phyloP scores from a whole-genome alignment of 2,888 invertebrate genomes.

The Ectobius pallidus region DNA sequence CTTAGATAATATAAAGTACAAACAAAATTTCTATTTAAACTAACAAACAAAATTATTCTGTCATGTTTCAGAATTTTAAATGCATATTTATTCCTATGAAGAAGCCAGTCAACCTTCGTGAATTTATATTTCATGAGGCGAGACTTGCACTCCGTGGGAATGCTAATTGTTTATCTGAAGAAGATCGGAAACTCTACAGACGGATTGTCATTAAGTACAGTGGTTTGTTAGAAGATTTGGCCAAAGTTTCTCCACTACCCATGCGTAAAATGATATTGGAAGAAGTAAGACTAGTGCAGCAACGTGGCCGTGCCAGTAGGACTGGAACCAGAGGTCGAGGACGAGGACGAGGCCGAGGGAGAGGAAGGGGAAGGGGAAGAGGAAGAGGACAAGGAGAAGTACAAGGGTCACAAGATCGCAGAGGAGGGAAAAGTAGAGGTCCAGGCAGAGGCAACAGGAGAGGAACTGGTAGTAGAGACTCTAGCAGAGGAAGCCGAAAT shows the following conservation, averaged over 20 bases:
- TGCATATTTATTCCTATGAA: background rate
- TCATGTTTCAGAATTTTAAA: constrained; percentile 14
- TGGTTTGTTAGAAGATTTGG: background rate
- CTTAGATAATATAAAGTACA: too few species aligned
- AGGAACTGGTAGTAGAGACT: too few species aligned
- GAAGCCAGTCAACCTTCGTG: background rate
- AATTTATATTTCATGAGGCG: background rate
- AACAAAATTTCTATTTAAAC: background rate
- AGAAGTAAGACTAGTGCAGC: background rate
- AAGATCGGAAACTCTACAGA: background rate
- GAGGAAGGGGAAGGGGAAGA: background rate
- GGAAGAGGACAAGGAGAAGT: background rate
- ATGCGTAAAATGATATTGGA: background rate
- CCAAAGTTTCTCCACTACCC: background rate
- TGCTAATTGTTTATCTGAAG: background rate
- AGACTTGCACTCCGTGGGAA: background rate
- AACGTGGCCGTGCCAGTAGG: background rate
- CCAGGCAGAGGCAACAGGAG: too few species aligned
- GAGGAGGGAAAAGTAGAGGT: too few species aligned
- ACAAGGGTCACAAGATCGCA: too few species aligned
- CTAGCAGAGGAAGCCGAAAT: too few species aligned
- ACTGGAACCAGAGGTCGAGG: background rate
- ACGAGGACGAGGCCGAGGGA: background rate
- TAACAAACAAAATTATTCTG: background rate
- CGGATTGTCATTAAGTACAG: background rate